These are phyloP conservation scores for Naso thynnoides DNA, from an alignment of 2,797 vertebrate genomes.

Conservation along the genomic window DNA sequence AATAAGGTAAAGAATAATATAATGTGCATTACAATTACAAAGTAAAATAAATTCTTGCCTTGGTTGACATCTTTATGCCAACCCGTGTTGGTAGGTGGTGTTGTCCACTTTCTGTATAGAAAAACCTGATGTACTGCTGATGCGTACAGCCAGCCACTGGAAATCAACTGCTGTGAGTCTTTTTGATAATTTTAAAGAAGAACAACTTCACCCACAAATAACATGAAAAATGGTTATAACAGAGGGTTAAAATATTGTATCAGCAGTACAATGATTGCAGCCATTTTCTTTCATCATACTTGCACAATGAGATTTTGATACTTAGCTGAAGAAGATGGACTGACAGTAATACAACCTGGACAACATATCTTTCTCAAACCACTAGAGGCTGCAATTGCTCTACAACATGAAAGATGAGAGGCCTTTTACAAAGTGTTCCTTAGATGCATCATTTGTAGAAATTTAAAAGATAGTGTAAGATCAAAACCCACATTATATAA, in stretches of 20 bases:
- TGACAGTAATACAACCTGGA: conserved; percentile 13
- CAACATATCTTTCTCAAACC: conserved; percentile 47
- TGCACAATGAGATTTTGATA: conserved; percentile 15
- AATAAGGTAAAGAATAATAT: conserved; percentile 41
- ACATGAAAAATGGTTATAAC: conserved; percentile 13
- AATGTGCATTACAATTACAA: conserved; percentile 47
- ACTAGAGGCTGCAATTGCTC: conserved; percentile 72
- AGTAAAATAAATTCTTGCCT: conserved; percentile 4
- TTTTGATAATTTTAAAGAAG: conserved; percentile 9
- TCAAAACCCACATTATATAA: conserved; percentile 59
- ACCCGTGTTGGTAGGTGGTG: conserved; percentile 13
- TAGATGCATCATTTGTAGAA: conserved; percentile 43
- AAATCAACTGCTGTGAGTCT: conserved; percentile 35
- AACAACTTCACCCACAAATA: conserved; percentile 34
- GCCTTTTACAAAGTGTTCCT: conserved; percentile 33
- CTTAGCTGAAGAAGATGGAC: conserved; percentile 17
- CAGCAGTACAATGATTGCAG: conserved; percentile 1
- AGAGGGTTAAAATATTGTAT: conserved; percentile 24
- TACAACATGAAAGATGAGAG: conserved; percentile 37
- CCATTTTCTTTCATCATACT: conserved; percentile 21
- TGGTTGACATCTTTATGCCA: conserved; percentile 21
- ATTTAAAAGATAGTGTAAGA: conserved; percentile 56
- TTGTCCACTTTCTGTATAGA: conserved; percentile 9
- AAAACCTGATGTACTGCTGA: conserved; percentile 31
- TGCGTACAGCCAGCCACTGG: conserved; percentile 13